Conservation (phyloP, 2,888 invertebrate species). For the Parnassius apollo region DNA sequence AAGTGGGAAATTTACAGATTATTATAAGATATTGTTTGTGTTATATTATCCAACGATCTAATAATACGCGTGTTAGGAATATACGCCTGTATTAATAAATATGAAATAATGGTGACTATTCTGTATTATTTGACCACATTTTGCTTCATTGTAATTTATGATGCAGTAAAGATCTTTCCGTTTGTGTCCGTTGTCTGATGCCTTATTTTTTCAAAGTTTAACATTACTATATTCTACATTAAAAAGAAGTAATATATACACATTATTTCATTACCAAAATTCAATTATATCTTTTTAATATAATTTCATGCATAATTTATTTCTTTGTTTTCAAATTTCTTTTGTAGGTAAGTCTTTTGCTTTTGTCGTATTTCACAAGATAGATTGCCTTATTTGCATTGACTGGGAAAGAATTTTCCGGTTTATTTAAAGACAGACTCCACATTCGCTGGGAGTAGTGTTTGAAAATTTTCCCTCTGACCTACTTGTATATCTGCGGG, state of each 20-base stretch:
- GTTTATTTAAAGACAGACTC: constrained; percentile 71
- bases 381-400: constrained; percentile 70
- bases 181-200: neutral
- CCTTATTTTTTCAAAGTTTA: neutral
- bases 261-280: too few relatives aligned
- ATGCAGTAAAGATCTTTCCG: constrained; percentile 16
- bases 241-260: too few relatives aligned
- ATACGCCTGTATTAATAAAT: constrained; percentile 11
- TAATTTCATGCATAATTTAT: too few relatives aligned
- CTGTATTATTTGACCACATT: constrained; percentile 4
- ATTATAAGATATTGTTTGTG: too few relatives aligned
- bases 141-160: constrained; percentile 24
- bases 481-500: constrained; percentile 73
- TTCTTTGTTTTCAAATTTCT: constrained; percentile 7
- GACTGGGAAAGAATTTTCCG: constrained; percentile 67
- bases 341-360: constrained; percentile 32
- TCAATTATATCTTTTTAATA: too few relatives aligned
- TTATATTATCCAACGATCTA: too few relatives aligned
- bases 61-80: too few relatives aligned
- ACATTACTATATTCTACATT: too few relatives aligned
- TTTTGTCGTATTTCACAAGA: constrained; percentile 44
- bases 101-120: constrained; percentile 13
- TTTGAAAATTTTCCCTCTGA: constrained; percentile 80
- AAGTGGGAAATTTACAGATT: too few relatives aligned
- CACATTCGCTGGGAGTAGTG: constrained; percentile 65